These are phyloP conservation scores for Chorisops tibialis DNA, from an alignment of 2,888 invertebrate species.

Conservation along the genomic window DNA sequence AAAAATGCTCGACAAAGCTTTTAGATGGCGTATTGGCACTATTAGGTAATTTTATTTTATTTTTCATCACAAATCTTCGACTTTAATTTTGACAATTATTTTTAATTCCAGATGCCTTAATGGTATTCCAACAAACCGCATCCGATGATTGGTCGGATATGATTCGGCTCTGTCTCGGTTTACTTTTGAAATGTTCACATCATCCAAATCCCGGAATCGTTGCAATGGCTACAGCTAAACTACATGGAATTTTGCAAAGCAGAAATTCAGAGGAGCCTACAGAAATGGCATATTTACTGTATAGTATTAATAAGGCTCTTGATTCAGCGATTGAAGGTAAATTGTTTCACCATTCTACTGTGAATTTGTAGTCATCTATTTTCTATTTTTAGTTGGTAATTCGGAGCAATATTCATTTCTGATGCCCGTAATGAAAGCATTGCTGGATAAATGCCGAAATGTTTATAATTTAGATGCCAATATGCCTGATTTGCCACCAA, in stretches of 20 bases:
- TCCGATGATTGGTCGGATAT: constrained; percentile 58
- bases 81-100: background rate
- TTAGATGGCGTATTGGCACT: constrained; percentile 58
- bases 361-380: background rate
- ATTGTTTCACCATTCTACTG: background rate
- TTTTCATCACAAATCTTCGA: background rate
- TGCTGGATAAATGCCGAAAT: constrained; percentile 55
- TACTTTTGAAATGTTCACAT: constrained; percentile 53
- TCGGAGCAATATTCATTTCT: constrained; percentile 61
- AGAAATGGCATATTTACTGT: constrained; percentile 57
- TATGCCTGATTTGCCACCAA: constrained; percentile 55
- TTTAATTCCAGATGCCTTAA: constrained; percentile 52
- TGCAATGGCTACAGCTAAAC: constrained; percentile 60
- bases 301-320: constrained; percentile 52
- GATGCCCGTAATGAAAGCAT: constrained; percentile 60
- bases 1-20: constrained; percentile 55
- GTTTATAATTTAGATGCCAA: constrained; percentile 48
- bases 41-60: constrained; percentile 37
- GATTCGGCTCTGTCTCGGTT: constrained; percentile 55
- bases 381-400: constrained; percentile 48
- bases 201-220: constrained; percentile 56
- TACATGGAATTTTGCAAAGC: constrained; percentile 60
- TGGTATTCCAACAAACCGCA: constrained; percentile 57
- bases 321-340: constrained; percentile 53
- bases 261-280: constrained; percentile 55